Evolutionary conservation across 2,113 vertebrate species (phyloP), one percentile per base, ranked within the genome.

Genomic region (Alligator sinensis): DNA sequence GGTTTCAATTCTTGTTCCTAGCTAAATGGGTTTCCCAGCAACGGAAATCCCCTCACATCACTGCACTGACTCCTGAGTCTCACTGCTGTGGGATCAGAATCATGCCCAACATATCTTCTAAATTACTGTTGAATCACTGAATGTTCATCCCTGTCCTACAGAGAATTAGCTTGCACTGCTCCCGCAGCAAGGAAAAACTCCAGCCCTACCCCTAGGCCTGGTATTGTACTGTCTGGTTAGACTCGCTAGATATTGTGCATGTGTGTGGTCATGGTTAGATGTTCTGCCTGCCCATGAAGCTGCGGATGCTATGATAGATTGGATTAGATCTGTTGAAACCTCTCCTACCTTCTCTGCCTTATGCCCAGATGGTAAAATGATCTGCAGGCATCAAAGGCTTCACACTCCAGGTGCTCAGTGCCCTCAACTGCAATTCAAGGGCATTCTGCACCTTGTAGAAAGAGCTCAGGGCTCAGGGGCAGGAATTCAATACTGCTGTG

Each of bases 391-490:
- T 47, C 7, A 47, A 47, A 47, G 7, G 47, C 47, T 47, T 47
- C 47, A 47, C 8, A 7, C 9, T 47, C 47, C 47, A 47, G 47
- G 47, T 47, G 47, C 47, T 47, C 47, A 47, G 47, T 47, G 47
- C 47, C 47, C 47, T 47, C 47, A 47, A 47, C 47, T 47, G 47
- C 47, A 47, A 47, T 47, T 47, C 47, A 47, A 47, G 47, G 47
- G 47, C 47, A 47, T 47, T 47, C 47, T 47, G 21, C 0, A 1
- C 84, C 83, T 70, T 9, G 11, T 24, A 77, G 91, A 94, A 92
- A 91, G 62, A 57, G 88, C 90, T 96, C 77, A n/a, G 14, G 81
- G 82, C 94, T 94, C 94, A 66, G 63, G 12, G 28, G 59, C 64
- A 82, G 76, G 92, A 94, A 94, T 87, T 47, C 47, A 47, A 47